Conservation (phyloP, 2,113 vertebrate species). For the Crotalus horridus region DNA sequence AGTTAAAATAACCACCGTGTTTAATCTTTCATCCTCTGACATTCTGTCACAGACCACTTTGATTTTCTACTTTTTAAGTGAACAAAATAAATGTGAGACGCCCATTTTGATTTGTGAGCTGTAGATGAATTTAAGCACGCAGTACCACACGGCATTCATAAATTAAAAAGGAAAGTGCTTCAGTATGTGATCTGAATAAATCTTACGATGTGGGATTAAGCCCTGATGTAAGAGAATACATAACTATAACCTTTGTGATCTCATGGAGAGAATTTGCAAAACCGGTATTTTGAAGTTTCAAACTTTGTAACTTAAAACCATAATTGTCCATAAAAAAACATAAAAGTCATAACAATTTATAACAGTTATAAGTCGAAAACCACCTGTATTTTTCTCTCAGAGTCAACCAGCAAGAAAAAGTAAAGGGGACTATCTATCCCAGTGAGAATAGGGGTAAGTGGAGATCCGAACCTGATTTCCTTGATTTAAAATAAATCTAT, state of each 20-base stretch:
- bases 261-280: background rate
- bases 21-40: constrained; percentile 28
- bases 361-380: background rate
- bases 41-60: constrained; percentile 18
- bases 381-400: background rate
- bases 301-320: background rate
- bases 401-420: background rate
- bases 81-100: constrained; percentile 8
- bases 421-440: background rate
- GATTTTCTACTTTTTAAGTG: constrained; percentile 30
- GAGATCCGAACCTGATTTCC: background rate
- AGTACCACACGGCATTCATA: background rate
- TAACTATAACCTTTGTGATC: background rate
- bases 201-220: background rate
- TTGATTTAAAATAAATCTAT: background rate
- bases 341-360: too few species aligned
- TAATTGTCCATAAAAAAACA: background rate
- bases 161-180: background rate
- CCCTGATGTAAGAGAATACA: background rate
- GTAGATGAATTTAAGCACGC: background rate
- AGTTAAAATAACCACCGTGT: constrained; percentile 1
- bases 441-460: background rate
- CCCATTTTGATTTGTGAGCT: constrained; percentile 14
- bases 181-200: background rate
- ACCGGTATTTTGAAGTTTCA: background rate